Conservation (phyloP, 1,140 invertebrate species). For the Druon quercuslanigerum region DNA sequence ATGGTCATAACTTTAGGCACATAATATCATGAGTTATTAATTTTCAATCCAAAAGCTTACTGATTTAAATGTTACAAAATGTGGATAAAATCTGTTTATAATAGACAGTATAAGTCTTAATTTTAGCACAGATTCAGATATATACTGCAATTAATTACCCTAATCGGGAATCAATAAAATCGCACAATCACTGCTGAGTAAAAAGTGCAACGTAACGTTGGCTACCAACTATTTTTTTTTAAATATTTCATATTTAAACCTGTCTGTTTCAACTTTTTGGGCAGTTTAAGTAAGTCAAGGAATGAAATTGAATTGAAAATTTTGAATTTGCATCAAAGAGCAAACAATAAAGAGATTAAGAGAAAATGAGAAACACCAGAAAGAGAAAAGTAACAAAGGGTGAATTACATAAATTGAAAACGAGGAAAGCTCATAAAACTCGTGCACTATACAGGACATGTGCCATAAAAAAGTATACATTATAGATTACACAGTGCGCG, state of each 20-base stretch:
- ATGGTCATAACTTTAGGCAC: no score
- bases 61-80: neutral
- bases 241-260: neutral
- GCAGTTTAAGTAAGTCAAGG: neutral
- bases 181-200: neutral
- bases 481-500: neutral
- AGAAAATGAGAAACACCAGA: neutral
- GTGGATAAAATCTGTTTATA: neutral
- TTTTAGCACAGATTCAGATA: neutral
- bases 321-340: neutral
- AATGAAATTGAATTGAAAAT: neutral
- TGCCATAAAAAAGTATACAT: conserved; percentile 15
- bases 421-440: conserved; percentile 9
- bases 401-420: conserved; percentile 25
- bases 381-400: neutral
- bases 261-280: neutral
- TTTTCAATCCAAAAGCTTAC: no score
- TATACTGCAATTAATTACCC: conserved; percentile 3
- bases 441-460: conserved; percentile 17
- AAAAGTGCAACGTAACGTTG: conserved; percentile 4
- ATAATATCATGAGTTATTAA: no score
- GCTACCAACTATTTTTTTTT: neutral
- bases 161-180: conserved; percentile 2
- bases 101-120: neutral
- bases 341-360: neutral